Conservation (phyloP, 1,140 invertebrate genomes). For the Lepidurus couesii region DNA sequence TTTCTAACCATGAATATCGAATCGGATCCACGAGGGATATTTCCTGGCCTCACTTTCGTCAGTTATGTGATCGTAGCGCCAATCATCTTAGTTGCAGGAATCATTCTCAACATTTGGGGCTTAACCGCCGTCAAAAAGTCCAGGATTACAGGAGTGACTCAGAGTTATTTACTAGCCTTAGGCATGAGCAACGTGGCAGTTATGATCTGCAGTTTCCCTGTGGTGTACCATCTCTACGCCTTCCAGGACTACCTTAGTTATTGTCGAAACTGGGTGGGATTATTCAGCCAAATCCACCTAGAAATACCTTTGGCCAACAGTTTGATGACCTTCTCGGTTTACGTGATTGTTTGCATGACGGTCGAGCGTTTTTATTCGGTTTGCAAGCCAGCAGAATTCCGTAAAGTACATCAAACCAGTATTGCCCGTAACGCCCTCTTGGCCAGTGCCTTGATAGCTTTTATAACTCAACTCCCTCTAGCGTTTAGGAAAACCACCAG, state of each 20-base stretch:
- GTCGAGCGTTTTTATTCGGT: constrained; percentile 32
- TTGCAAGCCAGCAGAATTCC: constrained; percentile 26
- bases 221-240: background rate
- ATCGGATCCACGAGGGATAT: background rate
- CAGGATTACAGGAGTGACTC: constrained; percentile 21
- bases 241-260: background rate
- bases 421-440: constrained; percentile 23
- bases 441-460: constrained; percentile 7
- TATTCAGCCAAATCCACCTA: constrained; percentile 30
- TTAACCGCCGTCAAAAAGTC: constrained; percentile 23
- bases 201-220: background rate
- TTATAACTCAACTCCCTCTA: constrained; percentile 22
- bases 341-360: constrained; percentile 30
- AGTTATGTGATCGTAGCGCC: constrained; percentile 29
- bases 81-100: constrained; percentile 26
- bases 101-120: constrained; percentile 29
- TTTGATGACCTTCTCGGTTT: constrained; percentile 31
- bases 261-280: background rate
- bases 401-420: constrained; percentile 22
- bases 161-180: constrained; percentile 27
- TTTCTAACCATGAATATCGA: background rate
- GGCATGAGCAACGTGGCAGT: constrained; percentile 22
- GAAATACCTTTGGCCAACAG: constrained; percentile 28
- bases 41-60: background rate
- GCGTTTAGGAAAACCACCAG: background rate